Evolutionary conservation across 1,140 invertebrate species (phyloP), one percentile per base, ranked within the genome.

Genomic region (Caenorhabditis brenneri): DNA sequence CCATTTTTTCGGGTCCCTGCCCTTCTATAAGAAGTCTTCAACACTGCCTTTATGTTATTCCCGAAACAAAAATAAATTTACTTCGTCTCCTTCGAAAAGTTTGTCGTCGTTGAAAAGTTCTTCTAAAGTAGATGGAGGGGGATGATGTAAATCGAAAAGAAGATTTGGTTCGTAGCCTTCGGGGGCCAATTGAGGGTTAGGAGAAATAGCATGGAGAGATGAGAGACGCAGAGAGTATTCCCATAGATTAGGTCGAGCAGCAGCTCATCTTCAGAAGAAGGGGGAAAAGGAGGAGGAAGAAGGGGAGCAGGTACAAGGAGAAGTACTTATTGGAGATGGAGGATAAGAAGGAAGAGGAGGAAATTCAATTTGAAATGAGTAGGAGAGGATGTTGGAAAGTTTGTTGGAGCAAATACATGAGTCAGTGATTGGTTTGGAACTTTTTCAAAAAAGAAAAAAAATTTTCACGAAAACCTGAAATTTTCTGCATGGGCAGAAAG

Each of bases 271-370:
- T 58, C 53, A 9, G 53, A 55, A 55, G 53, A 24, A 55, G 22
- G n/a, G n/a, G n/a, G n/a, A n/a, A n/a, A n/a, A n/a, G n/a, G n/a
- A 27, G 22, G 36, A 4, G 22, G 27, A 0, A 74, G 6, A 46
- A 74, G 65, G n/a, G 33, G n/a, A n/a, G 65, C 65, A 74, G 65
- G 65, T 74, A 74, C 65, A 19, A 15, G n/a, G n/a, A n/a, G n/a
- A n/a, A n/a, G 36, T 42, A 74, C 58, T 65, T 65, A n/a, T n/a
- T n/a, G n/a, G n/a, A 42, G 6, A 33, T 27, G 31, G 33, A 27
- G 24, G 7, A 1, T 22, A 36, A 5, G 5, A 22, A 65, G 3
- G n/a, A n/a, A n/a, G n/a, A n/a, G n/a, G 19, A 22, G 24, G 58
- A 65, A 65, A 29, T 29, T 29, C 6, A 58, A 29, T 27, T 58